Evolutionary conservation across 2,888 invertebrate genomes (phyloP), one percentile per base, ranked within the genome.

Genomic region (Phlogophora meticulosa): DNA sequence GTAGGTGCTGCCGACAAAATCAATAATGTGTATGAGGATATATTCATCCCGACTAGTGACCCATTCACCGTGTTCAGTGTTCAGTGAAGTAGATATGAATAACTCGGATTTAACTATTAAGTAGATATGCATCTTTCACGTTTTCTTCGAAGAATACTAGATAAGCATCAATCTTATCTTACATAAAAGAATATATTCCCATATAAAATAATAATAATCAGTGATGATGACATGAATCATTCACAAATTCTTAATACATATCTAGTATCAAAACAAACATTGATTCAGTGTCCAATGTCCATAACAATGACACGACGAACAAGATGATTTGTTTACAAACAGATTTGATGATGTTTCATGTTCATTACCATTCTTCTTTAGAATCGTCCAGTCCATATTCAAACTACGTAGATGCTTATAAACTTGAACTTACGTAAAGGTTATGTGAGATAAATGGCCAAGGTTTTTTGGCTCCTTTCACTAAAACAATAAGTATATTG

Each of bases 391-490:
- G 58, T 17, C 28, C 15, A 36, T 61, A 53, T 40, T 45, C n/a
- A 11, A 22, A 45, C n/a, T 56, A 36, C 10, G 32, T 48, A 51
- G 10, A 36, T 48, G 24, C 20, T 40, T 65, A 40, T 63, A 58
- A 59, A 66, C 60, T 79, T 69, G 65, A 61, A 69, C 57, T 63
- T 61, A 36, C 28, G 49, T 62, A 48, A 59, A 67, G 55, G 42
- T 53, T 57, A 69, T 42, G 34, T 45, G 48, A 66, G 51, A 67
- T 66, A 56, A 75, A 48, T 58, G 9, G 40, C 20, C 61, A 75
- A 74, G 62, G 55, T 24, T 68, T 78, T 40, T 60, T 5, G 24
- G 28, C 49, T 61, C 65, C 56, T 73, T 77, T 80, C 43, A 80
- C 62, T 43, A 61, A 64, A 69, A 51, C 36, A 45, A 59, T n/a